Conservation (phyloP, 2,888 invertebrate species). For the Stenolophus ochropezus region DNA sequence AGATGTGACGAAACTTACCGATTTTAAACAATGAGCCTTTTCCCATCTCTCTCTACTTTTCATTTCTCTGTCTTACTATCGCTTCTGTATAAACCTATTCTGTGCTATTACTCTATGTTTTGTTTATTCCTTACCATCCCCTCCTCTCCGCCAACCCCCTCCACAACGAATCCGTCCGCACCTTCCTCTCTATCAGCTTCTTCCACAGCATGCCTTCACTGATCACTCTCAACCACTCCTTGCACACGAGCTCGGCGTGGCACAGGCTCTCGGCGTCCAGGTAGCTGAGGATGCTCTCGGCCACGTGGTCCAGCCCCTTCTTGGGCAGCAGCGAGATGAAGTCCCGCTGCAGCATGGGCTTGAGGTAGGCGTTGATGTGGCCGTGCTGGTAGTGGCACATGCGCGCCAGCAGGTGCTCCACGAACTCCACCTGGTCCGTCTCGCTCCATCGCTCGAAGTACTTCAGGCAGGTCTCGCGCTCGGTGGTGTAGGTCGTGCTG, state of each 20-base stretch:
- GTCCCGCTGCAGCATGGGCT: slow-evolving; percentile 99
- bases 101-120: no score
- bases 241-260: slow-evolving; percentile 96
- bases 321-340: slow-evolving; percentile 98
- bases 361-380: slow-evolving; percentile 97
- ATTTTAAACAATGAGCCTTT: no score
- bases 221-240: slow-evolving; percentile 98
- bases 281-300: slow-evolving; percentile 97
- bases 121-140: slow-evolving; percentile 96
- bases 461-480: slow-evolving; percentile 88
- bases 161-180: slow-evolving; percentile 97
- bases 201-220: slow-evolving; percentile 99
- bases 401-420: slow-evolving; percentile 93
- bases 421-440: slow-evolving; percentile 96
- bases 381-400: slow-evolving; percentile 99
- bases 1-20: no score
- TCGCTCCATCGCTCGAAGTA: slow-evolving; percentile 94
- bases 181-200: slow-evolving; percentile 98
- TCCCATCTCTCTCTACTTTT: no score
- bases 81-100: no score
- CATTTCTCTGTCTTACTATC: no score
- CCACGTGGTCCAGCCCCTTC: slow-evolving; percentile 97
- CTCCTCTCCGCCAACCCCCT: slow-evolving; percentile 95
- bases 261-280: slow-evolving; percentile 96
- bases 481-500: slow-evolving; percentile 83